These are phyloP conservation scores for Hoplodrina blanda DNA, from an alignment of 2,888 invertebrate species.

Conservation along the genomic window DNA sequence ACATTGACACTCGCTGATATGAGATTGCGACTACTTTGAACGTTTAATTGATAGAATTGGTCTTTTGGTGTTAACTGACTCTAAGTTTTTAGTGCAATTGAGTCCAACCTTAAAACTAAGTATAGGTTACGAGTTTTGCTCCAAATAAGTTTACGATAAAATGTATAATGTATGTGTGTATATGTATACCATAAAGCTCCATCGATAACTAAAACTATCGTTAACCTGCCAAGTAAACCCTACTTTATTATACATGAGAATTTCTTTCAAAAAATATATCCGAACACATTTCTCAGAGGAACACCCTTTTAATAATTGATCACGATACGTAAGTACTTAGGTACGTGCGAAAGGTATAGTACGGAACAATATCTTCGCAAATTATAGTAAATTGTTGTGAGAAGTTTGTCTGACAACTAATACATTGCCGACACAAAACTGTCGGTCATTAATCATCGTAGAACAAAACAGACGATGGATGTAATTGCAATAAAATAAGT, in stretches of 20 bases:
- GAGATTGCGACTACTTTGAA: too few species aligned
- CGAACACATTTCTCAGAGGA: background rate
- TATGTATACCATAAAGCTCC: background rate
- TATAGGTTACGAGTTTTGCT: background rate
- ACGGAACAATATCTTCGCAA: slow-evolving; percentile 39
- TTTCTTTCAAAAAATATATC: slow-evolving; percentile 22
- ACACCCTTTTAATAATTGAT: slow-evolving; percentile 54
- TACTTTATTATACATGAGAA: slow-evolving; percentile 2
- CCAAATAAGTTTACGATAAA: background rate
- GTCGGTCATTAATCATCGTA: slow-evolving; percentile 59
- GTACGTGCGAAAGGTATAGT: slow-evolving; percentile 14
- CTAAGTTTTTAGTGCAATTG: too few species aligned
- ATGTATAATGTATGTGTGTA: too few species aligned
- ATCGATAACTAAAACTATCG: background rate
- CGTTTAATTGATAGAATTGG: too few species aligned
- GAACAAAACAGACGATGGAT: slow-evolving; percentile 41
- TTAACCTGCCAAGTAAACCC: background rate
- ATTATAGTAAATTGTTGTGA: slow-evolving; percentile 56
- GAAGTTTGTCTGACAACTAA: slow-evolving; percentile 50
- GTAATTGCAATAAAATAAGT: slow-evolving; percentile 41
- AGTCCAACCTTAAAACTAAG: too few species aligned
- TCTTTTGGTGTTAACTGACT: too few species aligned
- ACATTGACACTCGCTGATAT: too few species aligned
- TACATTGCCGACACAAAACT: slow-evolving; percentile 50
- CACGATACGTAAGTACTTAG: slow-evolving; percentile 14